Conservation (phyloP, 2,888 invertebrate genomes). For the Subacronicta megacephala region DNA sequence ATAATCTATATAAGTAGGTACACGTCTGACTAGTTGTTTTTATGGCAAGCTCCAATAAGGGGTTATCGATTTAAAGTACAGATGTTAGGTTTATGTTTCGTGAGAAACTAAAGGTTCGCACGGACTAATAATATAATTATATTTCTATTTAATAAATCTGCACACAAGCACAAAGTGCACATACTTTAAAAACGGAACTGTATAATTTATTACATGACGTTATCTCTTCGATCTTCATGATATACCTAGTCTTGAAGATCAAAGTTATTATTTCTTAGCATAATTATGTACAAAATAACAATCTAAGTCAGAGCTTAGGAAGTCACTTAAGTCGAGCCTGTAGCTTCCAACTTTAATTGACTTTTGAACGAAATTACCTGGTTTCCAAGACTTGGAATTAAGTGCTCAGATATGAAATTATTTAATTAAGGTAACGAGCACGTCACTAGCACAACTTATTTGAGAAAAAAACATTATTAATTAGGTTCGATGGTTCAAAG, state of each 20-base stretch:
- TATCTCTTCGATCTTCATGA: slow-evolving; percentile 25
- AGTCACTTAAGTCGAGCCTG: slow-evolving; percentile 33
- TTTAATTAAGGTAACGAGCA: slow-evolving; percentile 13
- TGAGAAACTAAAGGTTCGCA: slow-evolving; percentile 40
- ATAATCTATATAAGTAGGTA: slow-evolving; percentile 20
- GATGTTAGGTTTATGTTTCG: slow-evolving; percentile 10
- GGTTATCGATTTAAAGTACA: slow-evolving; percentile 31
- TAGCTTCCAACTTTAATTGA: slow-evolving; percentile 53
- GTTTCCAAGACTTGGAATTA: slow-evolving; percentile 28
- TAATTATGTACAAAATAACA: slow-evolving; percentile 48
- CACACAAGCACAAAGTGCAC: slow-evolving; percentile 3
- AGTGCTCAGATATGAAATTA: slow-evolving; percentile 30
- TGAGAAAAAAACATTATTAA: slow-evolving; percentile 4
- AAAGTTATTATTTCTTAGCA: slow-evolving; percentile 48
- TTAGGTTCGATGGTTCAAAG: too few relatives aligned
- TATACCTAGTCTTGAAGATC: slow-evolving; percentile 23
- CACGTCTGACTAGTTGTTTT: slow-evolving; percentile 10
- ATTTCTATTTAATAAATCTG: slow-evolving; percentile 15
- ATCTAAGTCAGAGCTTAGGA: slow-evolving; percentile 48
- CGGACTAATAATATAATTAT: slow-evolving; percentile 18
- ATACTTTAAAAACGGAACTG: slow-evolving; percentile 18
- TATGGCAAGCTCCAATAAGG: slow-evolving; percentile 24
- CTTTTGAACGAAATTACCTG: slow-evolving; percentile 51
- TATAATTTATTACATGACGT: slow-evolving; percentile 22
- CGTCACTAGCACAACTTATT: background rate